Evolutionary conservation across 2,888 invertebrate genomes (phyloP).

Genomic region (Beris chalybata): DNA sequence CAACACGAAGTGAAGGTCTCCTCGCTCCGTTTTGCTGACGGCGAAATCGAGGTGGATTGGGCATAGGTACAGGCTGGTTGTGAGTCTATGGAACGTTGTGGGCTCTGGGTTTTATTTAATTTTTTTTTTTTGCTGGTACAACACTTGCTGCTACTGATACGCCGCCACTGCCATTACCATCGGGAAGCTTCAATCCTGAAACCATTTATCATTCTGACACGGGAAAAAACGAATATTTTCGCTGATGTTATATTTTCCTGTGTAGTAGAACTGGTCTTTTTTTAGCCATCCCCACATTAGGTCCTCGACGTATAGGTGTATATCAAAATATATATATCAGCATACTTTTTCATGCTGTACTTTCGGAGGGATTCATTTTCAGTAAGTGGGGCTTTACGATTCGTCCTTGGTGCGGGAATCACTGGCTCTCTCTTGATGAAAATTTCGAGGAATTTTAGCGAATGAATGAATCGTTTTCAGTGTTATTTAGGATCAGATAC

Average conservation of each 20-base stretch:
- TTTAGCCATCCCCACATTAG: constrained; percentile 1
- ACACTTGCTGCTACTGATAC: constrained; percentile 19
- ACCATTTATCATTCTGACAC: constrained; percentile 35
- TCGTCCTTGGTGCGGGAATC: not conserved
- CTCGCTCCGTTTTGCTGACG: not conserved
- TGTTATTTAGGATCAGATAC: no score
- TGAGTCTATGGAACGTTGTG: not conserved
- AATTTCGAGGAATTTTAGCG: no score
- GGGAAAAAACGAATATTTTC: constrained; percentile 29
- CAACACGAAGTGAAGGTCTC: constrained; percentile 12
- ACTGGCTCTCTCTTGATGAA: no score
- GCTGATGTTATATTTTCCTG: constrained; percentile 33
- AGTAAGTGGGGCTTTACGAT: constrained; percentile 3
- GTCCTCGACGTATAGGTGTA: not conserved
- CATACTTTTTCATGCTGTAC: no score
- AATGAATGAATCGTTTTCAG: no score
- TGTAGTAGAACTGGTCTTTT: constrained; percentile 20
- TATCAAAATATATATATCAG: no score
- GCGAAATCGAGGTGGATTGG: not conserved
- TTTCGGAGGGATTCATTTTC: constrained; percentile 16
- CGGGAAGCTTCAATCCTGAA: constrained; percentile 23
- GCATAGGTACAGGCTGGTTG: not conserved
- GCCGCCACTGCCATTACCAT: constrained; percentile 22
- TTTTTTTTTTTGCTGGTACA: constrained; percentile 15
- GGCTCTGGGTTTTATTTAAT: constrained; percentile 4